Evolutionary conservation across 2,888 invertebrate species (phyloP), one percentile per base, ranked within the genome.

Genomic region (Fissipunctia ypsillon): DNA sequence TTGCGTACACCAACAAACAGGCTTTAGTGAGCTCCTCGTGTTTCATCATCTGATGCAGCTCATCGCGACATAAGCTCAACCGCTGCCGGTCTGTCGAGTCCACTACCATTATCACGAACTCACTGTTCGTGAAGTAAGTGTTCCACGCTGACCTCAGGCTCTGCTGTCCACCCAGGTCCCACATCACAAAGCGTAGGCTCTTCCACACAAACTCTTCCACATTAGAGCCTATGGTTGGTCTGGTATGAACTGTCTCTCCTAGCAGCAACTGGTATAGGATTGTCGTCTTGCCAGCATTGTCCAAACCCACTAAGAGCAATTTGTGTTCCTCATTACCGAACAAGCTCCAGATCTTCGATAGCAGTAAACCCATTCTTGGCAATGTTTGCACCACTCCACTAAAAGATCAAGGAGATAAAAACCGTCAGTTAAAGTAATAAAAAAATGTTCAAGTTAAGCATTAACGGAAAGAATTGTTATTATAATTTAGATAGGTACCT

Each of bases 211-310:
- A 98, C 94, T 99, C 99, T 94, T 99, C 99, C 0, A 99, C 99
- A 94, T 99, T 99, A 64, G 99, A 99, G 59, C 99, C 99, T 89
- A 99, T 99, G 0, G 99, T 99, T 5, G 99, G 99, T 78, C 99
- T 98, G 0, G 99, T 99, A 91, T 99, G 99, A 28, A 99, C 99
- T 43, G 99, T 99, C 94, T 99, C 99, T 87, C 99, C 99, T 97
- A 99, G 98, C 85, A 99, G 96, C 94, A 99, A 98, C 95, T 99
- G 99, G 95, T 99, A 99, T 59, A 99, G 96, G 89, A 99, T 99
- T 76, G 99, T 99, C 16, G 99, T 99, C 95, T 99, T 99, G n/a
- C 99, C 99, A 75, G 99, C 99, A 97, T 99, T 99, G 94, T 99
- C 99, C 87, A 99, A 96, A 1, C 99, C 99, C 73, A 99, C 99